Conservation (phyloP, 2,888 invertebrate species). For the Drosophila anomalata region DNA sequence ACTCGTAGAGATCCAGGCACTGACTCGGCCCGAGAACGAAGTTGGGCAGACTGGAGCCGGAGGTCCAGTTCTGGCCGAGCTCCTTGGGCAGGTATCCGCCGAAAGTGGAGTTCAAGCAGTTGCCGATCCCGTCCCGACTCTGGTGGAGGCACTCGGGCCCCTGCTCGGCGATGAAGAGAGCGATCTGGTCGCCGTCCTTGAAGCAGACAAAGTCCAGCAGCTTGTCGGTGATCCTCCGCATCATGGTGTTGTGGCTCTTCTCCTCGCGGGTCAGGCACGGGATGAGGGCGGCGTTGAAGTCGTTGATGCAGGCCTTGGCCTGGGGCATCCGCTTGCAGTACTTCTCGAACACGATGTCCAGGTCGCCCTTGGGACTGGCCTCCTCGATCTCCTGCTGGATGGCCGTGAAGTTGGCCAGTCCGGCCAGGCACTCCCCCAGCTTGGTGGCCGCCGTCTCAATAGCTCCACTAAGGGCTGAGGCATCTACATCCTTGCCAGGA, state of each 20-base stretch:
- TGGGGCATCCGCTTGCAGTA: slow-evolving; percentile 87
- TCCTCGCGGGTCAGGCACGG: slow-evolving; percentile 88
- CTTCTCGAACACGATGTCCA: slow-evolving; percentile 88
- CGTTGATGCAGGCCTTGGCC: slow-evolving; percentile 85
- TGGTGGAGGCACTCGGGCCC: slow-evolving; percentile 89
- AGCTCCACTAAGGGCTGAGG: slow-evolving; percentile 32
- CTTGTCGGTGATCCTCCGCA: slow-evolving; percentile 88
- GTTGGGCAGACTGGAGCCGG: slow-evolving; percentile 84
- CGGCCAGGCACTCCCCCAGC: slow-evolving; percentile 51
- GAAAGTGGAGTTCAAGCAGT: slow-evolving; percentile 87
- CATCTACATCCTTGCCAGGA: slow-evolving; percentile 33
- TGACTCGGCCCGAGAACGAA: slow-evolving; percentile 86
- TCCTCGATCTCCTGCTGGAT: slow-evolving; percentile 88
- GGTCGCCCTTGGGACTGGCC: slow-evolving; percentile 87
- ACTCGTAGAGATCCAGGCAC: slow-evolving; percentile 76
- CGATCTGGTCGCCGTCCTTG: slow-evolving; percentile 93
- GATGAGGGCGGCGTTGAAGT: slow-evolving; percentile 85
- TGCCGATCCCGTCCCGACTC: slow-evolving; percentile 86
- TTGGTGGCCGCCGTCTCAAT: slow-evolving; percentile 53
- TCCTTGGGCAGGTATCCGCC: slow-evolving; percentile 84
- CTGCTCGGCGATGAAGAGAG: slow-evolving; percentile 91
- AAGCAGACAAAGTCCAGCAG: slow-evolving; percentile 90
- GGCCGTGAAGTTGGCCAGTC: slow-evolving; percentile 85
- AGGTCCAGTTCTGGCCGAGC: slow-evolving; percentile 27
- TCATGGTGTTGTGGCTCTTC: slow-evolving; percentile 86